Evolutionary conservation across 53 echinoderm and acorn worm species (phyloP).

Genomic region (Hippasteria phrygiana): DNA sequence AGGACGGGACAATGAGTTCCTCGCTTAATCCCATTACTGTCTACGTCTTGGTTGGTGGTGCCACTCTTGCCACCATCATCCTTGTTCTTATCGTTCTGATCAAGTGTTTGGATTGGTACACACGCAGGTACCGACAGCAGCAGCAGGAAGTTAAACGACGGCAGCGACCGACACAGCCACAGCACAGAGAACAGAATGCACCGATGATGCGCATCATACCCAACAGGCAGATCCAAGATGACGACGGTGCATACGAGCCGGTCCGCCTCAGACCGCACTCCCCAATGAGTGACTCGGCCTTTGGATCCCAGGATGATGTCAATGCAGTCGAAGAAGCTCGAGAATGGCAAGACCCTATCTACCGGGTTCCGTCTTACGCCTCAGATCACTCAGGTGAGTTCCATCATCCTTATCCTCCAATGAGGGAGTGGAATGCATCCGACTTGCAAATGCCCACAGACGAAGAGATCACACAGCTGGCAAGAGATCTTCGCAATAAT

Average conservation of each 20-base stretch:
- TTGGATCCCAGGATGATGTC: background rate
- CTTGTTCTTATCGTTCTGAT: background rate
- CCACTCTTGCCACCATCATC: background rate
- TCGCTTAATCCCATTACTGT: background rate
- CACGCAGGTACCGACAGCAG: background rate
- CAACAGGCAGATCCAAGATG: background rate
- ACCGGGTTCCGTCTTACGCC: background rate
- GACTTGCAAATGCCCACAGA: no score
- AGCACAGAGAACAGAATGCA: background rate
- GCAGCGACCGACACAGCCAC: background rate
- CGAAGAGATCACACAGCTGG: no score
- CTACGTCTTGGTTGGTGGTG: background rate
- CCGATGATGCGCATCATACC: background rate
- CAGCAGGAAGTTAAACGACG: background rate
- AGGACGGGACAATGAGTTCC: background rate
- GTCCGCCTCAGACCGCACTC: background rate
- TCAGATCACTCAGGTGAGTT: background rate
- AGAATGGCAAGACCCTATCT: background rate
- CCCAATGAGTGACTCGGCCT: background rate
- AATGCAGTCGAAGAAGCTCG: background rate
- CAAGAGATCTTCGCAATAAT: no score
- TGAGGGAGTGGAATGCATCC: no score
- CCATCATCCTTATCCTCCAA: background rate
- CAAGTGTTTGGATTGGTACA: background rate
- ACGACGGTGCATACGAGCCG: background rate